Conservation (phyloP, 2,888 invertebrate genomes). For the Embidobia sp. region DNA sequence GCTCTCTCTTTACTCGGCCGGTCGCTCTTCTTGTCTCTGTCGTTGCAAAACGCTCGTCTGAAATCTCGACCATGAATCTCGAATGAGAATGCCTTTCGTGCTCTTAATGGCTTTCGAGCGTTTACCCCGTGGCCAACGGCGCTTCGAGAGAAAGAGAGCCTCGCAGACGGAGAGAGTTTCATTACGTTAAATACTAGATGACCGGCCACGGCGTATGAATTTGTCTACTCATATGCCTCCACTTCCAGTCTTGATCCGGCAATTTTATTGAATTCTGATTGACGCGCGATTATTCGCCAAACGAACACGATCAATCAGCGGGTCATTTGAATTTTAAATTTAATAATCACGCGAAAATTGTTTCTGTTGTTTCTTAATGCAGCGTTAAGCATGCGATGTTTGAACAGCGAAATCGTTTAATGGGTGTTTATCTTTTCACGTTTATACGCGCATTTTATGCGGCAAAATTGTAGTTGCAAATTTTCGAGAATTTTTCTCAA, state of each 20-base stretch:
- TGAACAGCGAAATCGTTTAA: no score
- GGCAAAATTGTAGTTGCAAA: no score
- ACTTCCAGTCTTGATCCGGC: conserved; percentile 17
- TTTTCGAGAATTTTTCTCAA: no score
- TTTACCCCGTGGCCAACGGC: conserved; percentile 68
- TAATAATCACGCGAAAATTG: no score
- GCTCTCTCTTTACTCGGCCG: conserved; percentile 47
- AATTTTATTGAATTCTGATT: conserved; percentile 24
- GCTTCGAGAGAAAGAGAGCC: conserved; percentile 35
- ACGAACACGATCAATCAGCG: no score
- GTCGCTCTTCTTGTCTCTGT: conserved; percentile 60
- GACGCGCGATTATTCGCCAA: no score
- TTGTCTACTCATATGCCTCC: conserved; percentile 33
- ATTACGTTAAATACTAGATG: conserved; percentile 68
- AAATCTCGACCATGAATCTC: conserved; percentile 68
- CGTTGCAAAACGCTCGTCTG: conserved; percentile 67
- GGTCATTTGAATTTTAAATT: no score
- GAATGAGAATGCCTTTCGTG: conserved; percentile 67
- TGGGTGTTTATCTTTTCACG: no score
- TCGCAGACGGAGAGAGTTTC: conserved; percentile 57
- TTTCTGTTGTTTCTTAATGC: no score
- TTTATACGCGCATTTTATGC: no score
- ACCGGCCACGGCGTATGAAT: conserved; percentile 48
- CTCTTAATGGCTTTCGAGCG: conserved; percentile 69
- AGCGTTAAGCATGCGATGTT: no score